Conservation (phyloP, 2,888 invertebrate species). For the Helleia helle region DNA sequence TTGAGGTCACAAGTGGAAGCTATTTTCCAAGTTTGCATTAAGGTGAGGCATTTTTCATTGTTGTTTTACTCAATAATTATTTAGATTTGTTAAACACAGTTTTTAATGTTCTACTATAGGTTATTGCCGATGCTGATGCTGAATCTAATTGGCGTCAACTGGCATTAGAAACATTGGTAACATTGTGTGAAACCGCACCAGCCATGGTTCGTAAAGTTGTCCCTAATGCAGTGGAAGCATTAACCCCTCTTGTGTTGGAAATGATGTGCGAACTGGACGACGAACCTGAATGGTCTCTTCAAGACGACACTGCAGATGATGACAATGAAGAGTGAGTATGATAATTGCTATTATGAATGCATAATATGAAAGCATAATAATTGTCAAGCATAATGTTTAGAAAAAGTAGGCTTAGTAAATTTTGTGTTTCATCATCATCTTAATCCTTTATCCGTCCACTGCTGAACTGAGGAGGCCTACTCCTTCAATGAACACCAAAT, state of each 20-base stretch:
- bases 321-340: conserved; percentile 84
- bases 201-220: conserved; percentile 97
- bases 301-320: conserved; percentile 91
- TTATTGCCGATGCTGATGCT: conserved; percentile 80
- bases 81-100: no score
- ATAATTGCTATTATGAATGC: not conserved
- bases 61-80: not conserved
- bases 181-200: conserved; percentile 93
- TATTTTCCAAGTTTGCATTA: conserved; percentile 91
- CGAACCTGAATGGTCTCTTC: conserved; percentile 89
- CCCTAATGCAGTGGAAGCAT: conserved; percentile 83
- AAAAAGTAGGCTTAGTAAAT: no score
- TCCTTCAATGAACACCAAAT: no score
- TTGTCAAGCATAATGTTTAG: no score
- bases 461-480: no score
- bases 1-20: conserved; percentile 88
- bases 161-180: conserved; percentile 89
- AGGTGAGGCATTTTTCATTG: conserved; percentile 62
- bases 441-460: no score
- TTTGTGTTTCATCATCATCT: no score
- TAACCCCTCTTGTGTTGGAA: conserved; percentile 89
- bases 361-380: no score
- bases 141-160: conserved; percentile 91
- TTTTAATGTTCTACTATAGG: conserved; percentile 44
- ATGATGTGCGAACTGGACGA: conserved; percentile 97